Percentiles rank a stretch among this genome's conserved stretches.
Evolutionary conservation across 2,797 vertebrate species (phyloP).

Genomic region (Cirrhinus mrigala): DNA sequence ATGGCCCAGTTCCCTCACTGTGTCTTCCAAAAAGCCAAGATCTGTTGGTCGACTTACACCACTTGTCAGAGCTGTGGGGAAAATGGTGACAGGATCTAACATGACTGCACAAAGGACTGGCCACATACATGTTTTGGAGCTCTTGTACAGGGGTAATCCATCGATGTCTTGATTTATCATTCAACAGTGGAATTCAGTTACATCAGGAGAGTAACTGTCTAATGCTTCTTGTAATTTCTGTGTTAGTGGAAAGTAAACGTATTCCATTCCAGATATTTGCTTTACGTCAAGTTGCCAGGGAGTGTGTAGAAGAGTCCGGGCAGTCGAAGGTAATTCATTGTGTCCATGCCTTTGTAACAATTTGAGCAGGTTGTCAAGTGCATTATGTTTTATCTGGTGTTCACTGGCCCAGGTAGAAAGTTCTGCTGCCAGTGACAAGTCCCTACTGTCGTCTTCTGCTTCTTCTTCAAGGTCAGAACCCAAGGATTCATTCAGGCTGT

Average conservation of each 20-base stretch:
- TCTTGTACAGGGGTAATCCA: conserved; percentile 1
- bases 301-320: too few species aligned
- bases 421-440: conserved; percentile 29
- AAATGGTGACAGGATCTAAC: too few species aligned
- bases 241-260: too few species aligned
- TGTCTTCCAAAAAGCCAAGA: not conserved
- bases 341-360: not conserved
- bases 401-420: not conserved
- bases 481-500: too few species aligned
- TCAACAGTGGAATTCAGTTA: not conserved
- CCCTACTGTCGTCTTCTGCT: too few species aligned
- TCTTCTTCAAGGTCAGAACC: too few species aligned
- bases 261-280: too few species aligned
- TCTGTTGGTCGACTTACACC: not conserved
- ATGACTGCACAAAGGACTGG: not conserved
- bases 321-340: too few species aligned
- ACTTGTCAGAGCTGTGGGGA: not conserved
- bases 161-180: not conserved
- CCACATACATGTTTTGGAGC: not conserved
- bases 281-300: too few species aligned
- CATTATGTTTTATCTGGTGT: not conserved
- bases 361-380: not conserved
- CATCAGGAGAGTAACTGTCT: not conserved
- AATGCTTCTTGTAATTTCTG: too few species aligned
- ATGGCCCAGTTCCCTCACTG: not conserved